Percentiles rank a stretch among this genome's conserved stretches.
phyloP scores from a whole-genome alignment of 2,888 invertebrate species.

The Clepsis dumicolana region DNA sequence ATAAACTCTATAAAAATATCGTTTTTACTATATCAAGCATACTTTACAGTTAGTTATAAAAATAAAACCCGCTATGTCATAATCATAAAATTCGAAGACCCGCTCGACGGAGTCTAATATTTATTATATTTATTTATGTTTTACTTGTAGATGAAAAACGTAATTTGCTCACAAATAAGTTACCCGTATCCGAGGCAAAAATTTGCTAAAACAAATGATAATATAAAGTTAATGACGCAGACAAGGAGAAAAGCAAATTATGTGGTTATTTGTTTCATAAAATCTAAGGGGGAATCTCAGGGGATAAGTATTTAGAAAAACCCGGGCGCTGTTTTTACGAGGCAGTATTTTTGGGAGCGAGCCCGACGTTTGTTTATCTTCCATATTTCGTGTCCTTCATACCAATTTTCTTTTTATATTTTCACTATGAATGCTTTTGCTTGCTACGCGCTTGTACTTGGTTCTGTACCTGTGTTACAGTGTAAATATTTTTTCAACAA shows the following conservation, averaged over 20 bases:
- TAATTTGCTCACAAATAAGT: background rate
- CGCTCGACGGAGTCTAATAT: background rate
- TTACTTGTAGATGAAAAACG: background rate
- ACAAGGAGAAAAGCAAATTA: conserved; percentile 47
- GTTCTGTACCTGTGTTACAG: conserved; percentile 12
- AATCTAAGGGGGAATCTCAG: conserved; percentile 57
- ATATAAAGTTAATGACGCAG: conserved; percentile 33
- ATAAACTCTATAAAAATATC: background rate
- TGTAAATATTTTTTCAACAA: background rate
- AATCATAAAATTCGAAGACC: background rate
- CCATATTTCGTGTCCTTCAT: conserved; percentile 64
- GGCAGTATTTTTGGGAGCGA: conserved; percentile 63
- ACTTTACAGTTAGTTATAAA: background rate
- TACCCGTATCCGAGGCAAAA: background rate
- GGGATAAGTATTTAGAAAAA: conserved; percentile 59
- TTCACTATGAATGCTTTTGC: conserved; percentile 46
- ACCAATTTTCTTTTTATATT: conserved; percentile 61
- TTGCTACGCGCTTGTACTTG: conserved; percentile 41
- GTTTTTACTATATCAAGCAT: background rate
- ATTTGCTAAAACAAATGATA: conserved; percentile 10
- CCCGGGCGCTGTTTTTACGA: conserved; percentile 69
- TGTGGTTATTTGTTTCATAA: conserved; percentile 57
- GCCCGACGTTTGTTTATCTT: conserved; percentile 52
- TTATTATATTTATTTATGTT: conserved; percentile 8
- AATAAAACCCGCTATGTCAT: background rate